These are phyloP conservation scores for Pongo abelii DNA, from an alignment of 2,113 vertebrate species.

Conservation along the genomic window DNA sequence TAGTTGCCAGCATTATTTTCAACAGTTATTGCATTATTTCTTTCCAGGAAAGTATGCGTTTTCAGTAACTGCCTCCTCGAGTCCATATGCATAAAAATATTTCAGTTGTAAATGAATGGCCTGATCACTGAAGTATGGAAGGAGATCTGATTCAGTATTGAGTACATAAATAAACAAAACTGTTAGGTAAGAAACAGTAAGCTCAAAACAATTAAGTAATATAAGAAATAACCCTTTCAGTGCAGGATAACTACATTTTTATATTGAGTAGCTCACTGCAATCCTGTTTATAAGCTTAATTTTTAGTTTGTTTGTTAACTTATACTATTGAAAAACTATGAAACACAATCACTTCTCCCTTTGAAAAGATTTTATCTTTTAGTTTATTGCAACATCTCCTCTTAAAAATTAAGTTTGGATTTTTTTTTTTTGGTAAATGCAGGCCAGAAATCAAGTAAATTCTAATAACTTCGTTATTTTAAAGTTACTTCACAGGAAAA, in stretches of 20 bases:
- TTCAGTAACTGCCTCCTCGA: background rate
- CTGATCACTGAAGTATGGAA: background rate
- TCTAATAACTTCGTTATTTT: background rate
- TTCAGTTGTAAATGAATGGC: slow-evolving; percentile 33
- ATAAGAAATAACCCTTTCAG: background rate
- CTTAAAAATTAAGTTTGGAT: background rate
- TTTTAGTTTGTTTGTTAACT: background rate
- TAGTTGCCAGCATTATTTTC: background rate
- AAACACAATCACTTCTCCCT: background rate
- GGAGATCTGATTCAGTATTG: background rate
- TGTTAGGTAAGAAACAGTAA: background rate
- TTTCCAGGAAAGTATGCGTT: background rate
- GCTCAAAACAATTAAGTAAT: slow-evolving; percentile 24
- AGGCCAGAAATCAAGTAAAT: background rate
- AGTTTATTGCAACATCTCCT: background rate
- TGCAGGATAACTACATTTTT: background rate
- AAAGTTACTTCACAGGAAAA: background rate
- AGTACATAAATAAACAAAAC: background rate
- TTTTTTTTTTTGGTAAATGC: slow-evolving; percentile 11
- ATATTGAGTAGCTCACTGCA: background rate
- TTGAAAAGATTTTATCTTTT: background rate
- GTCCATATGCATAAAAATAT: slow-evolving; percentile 43
- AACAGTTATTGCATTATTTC: background rate
- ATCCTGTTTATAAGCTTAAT: background rate
- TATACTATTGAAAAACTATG: background rate